phyloP scores from a whole-genome alignment of 2,888 invertebrate genomes.

The Poecilobothrus nobilitatus region DNA sequence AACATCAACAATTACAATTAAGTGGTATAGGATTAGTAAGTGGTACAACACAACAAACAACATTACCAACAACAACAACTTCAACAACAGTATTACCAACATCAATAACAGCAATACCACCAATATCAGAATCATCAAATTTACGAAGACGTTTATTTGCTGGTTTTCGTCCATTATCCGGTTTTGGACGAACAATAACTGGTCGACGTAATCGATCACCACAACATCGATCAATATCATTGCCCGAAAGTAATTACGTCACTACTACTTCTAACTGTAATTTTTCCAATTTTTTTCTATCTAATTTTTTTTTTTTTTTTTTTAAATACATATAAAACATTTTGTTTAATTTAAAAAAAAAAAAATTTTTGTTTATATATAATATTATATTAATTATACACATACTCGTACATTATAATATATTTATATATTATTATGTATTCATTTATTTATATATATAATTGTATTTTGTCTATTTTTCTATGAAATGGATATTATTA shows the following conservation, averaged over 20 bases:
- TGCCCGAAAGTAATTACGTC: conserved; percentile 67
- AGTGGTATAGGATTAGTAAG: not conserved
- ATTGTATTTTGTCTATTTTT: no score
- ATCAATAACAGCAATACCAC: not conserved
- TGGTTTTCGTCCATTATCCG: conserved; percentile 70
- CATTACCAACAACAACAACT: conserved; percentile 12
- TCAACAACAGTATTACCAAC: conserved; percentile 19
- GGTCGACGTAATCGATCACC: conserved; percentile 58
- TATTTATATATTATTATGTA: no score
- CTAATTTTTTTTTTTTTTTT: conserved; percentile 15
- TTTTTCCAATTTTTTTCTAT: conserved; percentile 28
- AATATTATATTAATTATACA: no score
- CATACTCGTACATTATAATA: no score
- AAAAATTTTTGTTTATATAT: not conserved
- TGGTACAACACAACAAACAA: conserved; percentile 15
- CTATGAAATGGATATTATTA: no score
- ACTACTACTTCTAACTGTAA: conserved; percentile 30
- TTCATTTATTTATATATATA: no score
- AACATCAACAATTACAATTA: conserved; percentile 16
- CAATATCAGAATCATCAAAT: conserved; percentile 48
- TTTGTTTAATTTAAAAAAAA: not conserved
- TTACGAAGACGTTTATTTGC: conserved; percentile 69
- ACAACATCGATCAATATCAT: conserved; percentile 74
- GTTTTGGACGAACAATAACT: conserved; percentile 51
- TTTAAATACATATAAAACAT: no score